These are phyloP conservation scores for Peromyscus leucopus DNA, from an alignment of 2,113 vertebrate genomes.

Conservation along the genomic window DNA sequence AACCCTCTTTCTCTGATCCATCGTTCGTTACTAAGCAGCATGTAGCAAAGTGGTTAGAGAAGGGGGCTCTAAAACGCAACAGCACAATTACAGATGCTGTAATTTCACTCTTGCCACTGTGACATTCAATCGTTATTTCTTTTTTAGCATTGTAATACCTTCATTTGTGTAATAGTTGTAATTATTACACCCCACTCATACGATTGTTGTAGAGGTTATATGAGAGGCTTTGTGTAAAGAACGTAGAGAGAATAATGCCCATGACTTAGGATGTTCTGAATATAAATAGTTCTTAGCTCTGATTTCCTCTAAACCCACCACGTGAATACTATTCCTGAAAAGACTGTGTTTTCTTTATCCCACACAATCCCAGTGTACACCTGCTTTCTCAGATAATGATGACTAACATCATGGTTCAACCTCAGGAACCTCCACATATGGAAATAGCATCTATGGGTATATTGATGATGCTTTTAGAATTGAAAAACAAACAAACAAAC, in stretches of 20 bases:
- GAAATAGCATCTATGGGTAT: not conserved
- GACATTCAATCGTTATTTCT: not conserved
- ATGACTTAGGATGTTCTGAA: not conserved
- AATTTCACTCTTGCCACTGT: not conserved
- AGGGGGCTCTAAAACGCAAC: not conserved
- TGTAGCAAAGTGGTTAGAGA: not conserved
- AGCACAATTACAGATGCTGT: not conserved
- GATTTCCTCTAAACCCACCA: not conserved
- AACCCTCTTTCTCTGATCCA: not conserved
- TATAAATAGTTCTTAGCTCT: not conserved
- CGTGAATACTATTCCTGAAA: not conserved
- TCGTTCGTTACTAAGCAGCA: not conserved
- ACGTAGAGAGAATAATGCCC: not conserved
- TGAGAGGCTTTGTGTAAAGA: not conserved
- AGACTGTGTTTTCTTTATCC: not conserved
- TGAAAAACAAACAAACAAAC: not conserved
- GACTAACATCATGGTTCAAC: not conserved
- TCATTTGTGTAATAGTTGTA: not conserved
- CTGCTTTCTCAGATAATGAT: not conserved
- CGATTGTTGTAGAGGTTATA: not conserved
- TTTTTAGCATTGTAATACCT: not conserved
- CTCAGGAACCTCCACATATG: not conserved
- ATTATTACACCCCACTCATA: not conserved
- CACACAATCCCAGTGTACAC: not conserved
- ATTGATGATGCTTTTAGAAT: not conserved